Base-by-base conservation (phyloP, 2,888 invertebrate species). In the Pristionchus entomophagus region DNA sequence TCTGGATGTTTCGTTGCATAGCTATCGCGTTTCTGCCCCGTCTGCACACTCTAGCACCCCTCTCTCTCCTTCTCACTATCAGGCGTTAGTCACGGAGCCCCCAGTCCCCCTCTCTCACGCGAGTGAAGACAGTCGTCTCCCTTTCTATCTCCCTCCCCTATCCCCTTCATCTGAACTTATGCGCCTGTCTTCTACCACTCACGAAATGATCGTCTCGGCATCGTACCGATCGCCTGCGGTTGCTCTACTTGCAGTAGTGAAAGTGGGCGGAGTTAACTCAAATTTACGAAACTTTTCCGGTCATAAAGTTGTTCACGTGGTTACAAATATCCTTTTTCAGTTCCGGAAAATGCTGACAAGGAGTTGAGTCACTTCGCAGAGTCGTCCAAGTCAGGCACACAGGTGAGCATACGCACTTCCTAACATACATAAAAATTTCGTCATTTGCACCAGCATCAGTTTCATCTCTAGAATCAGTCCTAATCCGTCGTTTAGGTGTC, bases 311-410 rank as follows among this genome's bases (percentile, higher is more conserved):
- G 51, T 81, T 69, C 38, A 77, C 51, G 38, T 14, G 98, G 59
- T 41, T 4, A 19, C 82, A 29, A 56, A 82, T 41, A 29, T 1
- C 45, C 3, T 38, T 49, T 45, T 96, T 87, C 96, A 99, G 98
- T 99, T 99, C 96, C 99, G 99, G 95, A 96, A 98, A 94, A 98
- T 99, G 98, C 96, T 99, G 95, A 99, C 95, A 97, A 98, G 95
- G 99, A 99, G 95, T 95, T 99, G 94, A 97, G 97, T 94, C 99
- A 99, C 95, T 99, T 99, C 95, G 98, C 98, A 89, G 99, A 99
- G 95, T 97, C 98, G 90, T 98, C 97, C 95, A 97, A 97, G 95
- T 98, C 98, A 92, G 99, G 99, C 94, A 98, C 98, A 95, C 98
- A 87, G 83, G 87, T 87, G n/a, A 32, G 73, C 0, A 19, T 97